Evolutionary conservation across 2,113 vertebrate genomes (phyloP).

Genomic region (Corythaeola cristata): DNA sequence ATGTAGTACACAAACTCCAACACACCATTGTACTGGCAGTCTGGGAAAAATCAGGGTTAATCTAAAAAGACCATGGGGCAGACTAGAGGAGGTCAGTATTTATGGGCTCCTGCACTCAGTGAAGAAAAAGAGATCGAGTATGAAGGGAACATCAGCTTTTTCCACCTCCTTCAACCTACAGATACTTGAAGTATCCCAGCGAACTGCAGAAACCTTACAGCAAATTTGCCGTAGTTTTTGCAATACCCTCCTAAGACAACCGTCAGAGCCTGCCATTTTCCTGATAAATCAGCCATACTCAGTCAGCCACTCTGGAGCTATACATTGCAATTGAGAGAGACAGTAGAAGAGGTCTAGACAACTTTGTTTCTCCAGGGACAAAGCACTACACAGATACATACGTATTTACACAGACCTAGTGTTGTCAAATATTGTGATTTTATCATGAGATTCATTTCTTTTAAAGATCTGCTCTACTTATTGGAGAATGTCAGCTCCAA

Average conservation of each 20-base stretch:
- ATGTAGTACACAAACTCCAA: neutral
- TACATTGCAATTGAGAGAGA: neutral
- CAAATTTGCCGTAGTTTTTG: neutral
- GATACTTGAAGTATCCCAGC: neutral
- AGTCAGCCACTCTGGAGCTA: neutral
- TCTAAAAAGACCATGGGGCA: neutral
- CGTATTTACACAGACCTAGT: neutral
- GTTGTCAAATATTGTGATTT: slow-evolving; percentile 11
- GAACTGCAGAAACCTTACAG: neutral
- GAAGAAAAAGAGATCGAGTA: neutral
- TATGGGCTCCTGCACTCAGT: neutral
- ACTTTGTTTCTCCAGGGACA: neutral
- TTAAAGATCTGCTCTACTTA: neutral
- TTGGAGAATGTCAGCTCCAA: neutral
- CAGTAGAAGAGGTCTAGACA: neutral
- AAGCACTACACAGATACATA: neutral
- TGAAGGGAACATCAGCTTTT: neutral
- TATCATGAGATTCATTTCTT: neutral
- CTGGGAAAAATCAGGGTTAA: neutral
- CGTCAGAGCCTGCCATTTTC: neutral
- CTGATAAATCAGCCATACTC: neutral
- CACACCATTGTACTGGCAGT: neutral
- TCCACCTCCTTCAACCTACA: neutral
- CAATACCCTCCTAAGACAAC: neutral
- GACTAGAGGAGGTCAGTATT: neutral